These are phyloP conservation scores for Anorthoa munda DNA, from an alignment of 2,888 invertebrate species.

Conservation along the genomic window DNA sequence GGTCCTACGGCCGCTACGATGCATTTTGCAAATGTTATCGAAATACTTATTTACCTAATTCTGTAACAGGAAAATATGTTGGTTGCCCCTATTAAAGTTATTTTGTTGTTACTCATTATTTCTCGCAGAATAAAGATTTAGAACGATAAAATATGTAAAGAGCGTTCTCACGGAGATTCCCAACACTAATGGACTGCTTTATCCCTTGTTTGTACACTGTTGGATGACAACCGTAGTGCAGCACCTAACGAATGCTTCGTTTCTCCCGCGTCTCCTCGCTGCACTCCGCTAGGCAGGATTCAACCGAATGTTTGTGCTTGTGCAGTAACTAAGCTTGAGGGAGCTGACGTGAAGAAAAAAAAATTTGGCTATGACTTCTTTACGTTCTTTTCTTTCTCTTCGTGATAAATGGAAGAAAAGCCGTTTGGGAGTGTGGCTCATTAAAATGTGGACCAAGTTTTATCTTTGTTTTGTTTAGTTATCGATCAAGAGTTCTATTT, in stretches of 20 bases:
- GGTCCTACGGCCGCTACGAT: background rate
- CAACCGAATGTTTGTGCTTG: slow-evolving; percentile 57
- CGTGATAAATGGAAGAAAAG: background rate
- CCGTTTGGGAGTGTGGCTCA: background rate
- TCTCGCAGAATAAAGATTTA: slow-evolving; percentile 42
- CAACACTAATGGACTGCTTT: slow-evolving; percentile 79
- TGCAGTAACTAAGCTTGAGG: slow-evolving; percentile 32
- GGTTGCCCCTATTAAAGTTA: background rate
- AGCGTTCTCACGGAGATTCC: slow-evolving; percentile 65
- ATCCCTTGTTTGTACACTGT: slow-evolving; percentile 76
- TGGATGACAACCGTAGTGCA: slow-evolving; percentile 70
- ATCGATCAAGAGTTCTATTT: background rate
- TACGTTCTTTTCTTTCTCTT: slow-evolving; percentile 5
- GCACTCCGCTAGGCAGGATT: slow-evolving; percentile 61
- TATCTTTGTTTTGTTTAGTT: slow-evolving; percentile 7
- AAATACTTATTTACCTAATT: too few relatives aligned
- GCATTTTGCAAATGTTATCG: slow-evolving; percentile 16
- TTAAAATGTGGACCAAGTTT: slow-evolving; percentile 4
- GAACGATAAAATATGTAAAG: slow-evolving; percentile 39
- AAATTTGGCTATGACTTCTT: slow-evolving; percentile 35
- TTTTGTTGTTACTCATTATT: slow-evolving; percentile 25
- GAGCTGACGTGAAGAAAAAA: slow-evolving; percentile 28
- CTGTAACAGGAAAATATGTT: too few relatives aligned
- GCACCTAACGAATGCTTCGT: slow-evolving; percentile 65
- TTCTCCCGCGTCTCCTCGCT: slow-evolving; percentile 16